Conservation (phyloP, 2,797 vertebrate genomes). For the Halcyon badia region DNA sequence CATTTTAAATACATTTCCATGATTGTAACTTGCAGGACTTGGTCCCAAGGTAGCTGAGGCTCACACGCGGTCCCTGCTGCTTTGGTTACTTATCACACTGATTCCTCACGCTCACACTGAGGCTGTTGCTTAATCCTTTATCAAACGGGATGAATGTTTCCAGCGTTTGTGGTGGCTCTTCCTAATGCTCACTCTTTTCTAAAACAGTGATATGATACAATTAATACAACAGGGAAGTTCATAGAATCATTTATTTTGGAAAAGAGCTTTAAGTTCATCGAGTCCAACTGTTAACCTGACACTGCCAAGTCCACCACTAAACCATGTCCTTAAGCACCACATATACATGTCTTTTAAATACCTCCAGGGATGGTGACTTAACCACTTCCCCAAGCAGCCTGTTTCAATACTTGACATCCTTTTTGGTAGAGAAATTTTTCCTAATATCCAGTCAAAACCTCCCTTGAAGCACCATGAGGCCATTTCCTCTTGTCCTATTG, state of each 20-base stretch:
- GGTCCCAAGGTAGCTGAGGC: neutral
- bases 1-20: neutral
- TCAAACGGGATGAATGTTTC: neutral
- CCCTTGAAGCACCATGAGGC: neutral
- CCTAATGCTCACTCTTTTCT: neutral
- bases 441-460: neutral
- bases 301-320: neutral
- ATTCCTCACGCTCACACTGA: neutral
- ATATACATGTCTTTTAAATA: neutral
- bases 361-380: neutral
- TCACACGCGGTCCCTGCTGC: neutral
- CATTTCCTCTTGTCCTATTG: neutral
- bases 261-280: neutral
- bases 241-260: neutral
- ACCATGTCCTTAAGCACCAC: neutral
- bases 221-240: neutral
- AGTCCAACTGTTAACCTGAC: neutral
- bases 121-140: neutral
- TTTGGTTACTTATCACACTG: neutral
- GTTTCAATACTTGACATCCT: neutral
- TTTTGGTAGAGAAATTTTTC: neutral
- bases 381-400: neutral
- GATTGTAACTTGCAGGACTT: neutral
- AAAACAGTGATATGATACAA: neutral
- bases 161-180: neutral